Evolutionary conservation across 1,140 invertebrate species (phyloP), one percentile per base, ranked within the genome.

Genomic region (Ostrea edulis): DNA sequence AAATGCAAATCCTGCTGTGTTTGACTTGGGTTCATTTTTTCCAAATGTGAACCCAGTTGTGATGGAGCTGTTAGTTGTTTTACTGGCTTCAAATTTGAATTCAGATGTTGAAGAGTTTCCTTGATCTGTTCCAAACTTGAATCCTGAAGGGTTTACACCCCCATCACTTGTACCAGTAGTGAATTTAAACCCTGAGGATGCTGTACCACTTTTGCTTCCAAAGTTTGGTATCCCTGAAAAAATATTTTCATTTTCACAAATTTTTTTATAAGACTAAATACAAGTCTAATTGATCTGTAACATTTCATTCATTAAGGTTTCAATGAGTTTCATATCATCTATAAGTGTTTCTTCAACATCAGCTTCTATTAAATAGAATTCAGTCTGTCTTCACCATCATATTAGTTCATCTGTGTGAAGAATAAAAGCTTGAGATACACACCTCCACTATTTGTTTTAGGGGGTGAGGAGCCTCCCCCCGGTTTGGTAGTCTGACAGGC

Each of bases 401-500:
- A 44, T 44, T n/a, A n/a, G n/a, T n/a, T n/a, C n/a, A n/a, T 44
- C 35, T 44, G 35, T 44, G 1, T 44, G 35, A 44, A 44, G 35
- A 44, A 44, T 44, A 44, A 44, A 44, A 44, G 35, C 35, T 44
- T 44, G 35, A n/a, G 2, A n/a, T 0, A 5, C n/a, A 17, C 29
- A 77, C 68, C 68, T 77, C 22, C 25, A 77, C 68, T 77, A 25
- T 25, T 35, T 29, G 68, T 17, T 35, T 77, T 25, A 14, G 68
- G 14, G 68, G 68, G 68, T n/a, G 29, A 44, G 55, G 68, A 8
- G 4, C 68, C 68, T 77, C 82, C 54, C 20, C 90, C 94, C 54
- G 97, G 96, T 92, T 96, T 97, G 0, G 96, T 93, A 51, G 96
- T 94, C 89, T 96, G 95, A 94, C 97, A 97, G 17, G 96, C 96